Evolutionary conservation across 1,140 invertebrate species (phyloP), one percentile per base, ranked within the genome.

Genomic region (Sminthurides bifidus): DNA sequence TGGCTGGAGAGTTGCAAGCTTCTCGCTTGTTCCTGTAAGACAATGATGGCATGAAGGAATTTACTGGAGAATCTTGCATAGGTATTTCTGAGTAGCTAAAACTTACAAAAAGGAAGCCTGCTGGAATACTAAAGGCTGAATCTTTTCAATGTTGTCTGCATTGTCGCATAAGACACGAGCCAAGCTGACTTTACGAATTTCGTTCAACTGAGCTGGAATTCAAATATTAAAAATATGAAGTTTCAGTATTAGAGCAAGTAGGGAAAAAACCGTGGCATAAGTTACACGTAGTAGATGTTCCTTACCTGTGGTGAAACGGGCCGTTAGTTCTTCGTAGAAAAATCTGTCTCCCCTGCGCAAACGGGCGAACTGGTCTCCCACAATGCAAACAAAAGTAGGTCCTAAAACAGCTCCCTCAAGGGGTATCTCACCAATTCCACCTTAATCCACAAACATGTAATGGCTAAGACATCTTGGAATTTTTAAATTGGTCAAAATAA

Each of bases 91-190:
- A n/a, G n/a, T n/a, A 35, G 8, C n/a, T 35, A 10, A 21, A 50
- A 27, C 71, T 71, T 70, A 74, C 73, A 71, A 41, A 52, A 71
- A 69, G 14, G 72, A 72, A 33, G 71, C 68, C 56, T 69, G 67
- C 41, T 74, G 65, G 58, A 79, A 77, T 5, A 71, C 75, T 21
- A 76, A 65, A 10, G 75, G 76, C 64, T 79, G 77, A 48, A 77
- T 74, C 2, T 69, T 63, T 12, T 67, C 64, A 49, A 78, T 69
- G 38, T 74, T 69, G 59, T 79, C 76, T 3, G 73, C 71, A 59
- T 77, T 78, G 67, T 79, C 77, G 63, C 79, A 81, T 24, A 81
- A 57, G 14, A 81, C 66, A 23, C 76, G 60, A 12, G 77, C 70
- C 26, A 79, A 62, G 54, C 71, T 74, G 3, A 72, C 66, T 61